A percentile compares a stretch with the other conserved stretches of the same genome.
Conservation (phyloP, 1,140 invertebrate genomes). For the Hormaphis cornu region DNA sequence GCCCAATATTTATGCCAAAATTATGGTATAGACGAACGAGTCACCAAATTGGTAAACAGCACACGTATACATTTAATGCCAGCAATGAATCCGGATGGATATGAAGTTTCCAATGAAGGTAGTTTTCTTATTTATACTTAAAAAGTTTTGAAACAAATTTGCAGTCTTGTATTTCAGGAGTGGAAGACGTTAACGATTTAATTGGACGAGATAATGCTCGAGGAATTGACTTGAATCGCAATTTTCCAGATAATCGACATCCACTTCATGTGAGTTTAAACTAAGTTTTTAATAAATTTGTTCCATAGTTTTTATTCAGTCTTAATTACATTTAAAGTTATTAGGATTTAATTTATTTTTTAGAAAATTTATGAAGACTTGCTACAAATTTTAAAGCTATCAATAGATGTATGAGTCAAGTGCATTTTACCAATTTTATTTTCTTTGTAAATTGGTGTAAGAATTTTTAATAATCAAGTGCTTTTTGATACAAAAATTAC, state of each 20-base stretch:
- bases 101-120: slow-evolving; percentile 64
- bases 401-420: too few relatives aligned
- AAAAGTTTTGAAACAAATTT: neutral
- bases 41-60: slow-evolving; percentile 67
- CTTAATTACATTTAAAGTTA: too few relatives aligned
- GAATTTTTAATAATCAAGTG: too few relatives aligned
- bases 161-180: slow-evolving; percentile 46
- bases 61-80: slow-evolving; percentile 88
- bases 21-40: slow-evolving; percentile 59
- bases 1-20: slow-evolving; percentile 80
- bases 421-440: too few relatives aligned
- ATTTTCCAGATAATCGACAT: slow-evolving; percentile 89
- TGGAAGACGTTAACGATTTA: slow-evolving; percentile 48
- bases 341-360: too few relatives aligned
- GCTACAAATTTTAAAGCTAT: too few relatives aligned
- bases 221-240: slow-evolving; percentile 83
- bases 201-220: slow-evolving; percentile 72
- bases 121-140: slow-evolving; percentile 18
- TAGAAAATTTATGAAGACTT: too few relatives aligned
- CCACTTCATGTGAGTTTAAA: slow-evolving; percentile 9
- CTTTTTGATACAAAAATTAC: too few relatives aligned
- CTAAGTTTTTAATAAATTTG: neutral
- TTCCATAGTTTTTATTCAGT: neutral
- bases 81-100: slow-evolving; percentile 97
- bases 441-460: too few relatives aligned